Evolutionary conservation across 2,888 invertebrate species (phyloP).

Genomic region (Punctoribates punctum): DNA sequence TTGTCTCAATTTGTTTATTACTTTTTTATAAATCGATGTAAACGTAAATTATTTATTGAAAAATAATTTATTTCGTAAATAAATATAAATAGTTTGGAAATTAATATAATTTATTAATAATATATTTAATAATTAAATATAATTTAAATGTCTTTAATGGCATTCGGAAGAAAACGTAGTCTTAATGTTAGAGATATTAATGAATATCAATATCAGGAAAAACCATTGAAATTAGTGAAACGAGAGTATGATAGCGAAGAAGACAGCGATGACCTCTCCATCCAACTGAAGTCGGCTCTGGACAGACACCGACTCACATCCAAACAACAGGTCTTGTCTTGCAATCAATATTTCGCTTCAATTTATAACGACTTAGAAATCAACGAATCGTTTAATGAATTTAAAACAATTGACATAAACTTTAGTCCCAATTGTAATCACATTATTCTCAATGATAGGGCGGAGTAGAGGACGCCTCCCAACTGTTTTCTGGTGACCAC

Average conservation of each 20-base stretch:
- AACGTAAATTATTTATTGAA: neutral
- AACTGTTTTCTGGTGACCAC: conserved; percentile 51
- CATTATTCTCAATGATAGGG: conserved; percentile 25
- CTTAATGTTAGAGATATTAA: conserved; percentile 15
- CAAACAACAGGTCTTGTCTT: neutral
- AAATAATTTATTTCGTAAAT: neutral
- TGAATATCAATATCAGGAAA: conserved; percentile 40
- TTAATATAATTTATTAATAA: neutral
- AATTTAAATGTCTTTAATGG: conserved; percentile 23
- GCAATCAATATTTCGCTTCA: neutral
- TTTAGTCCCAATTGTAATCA: neutral
- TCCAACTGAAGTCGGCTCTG: neutral
- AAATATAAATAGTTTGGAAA: neutral
- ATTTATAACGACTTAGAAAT: neutral
- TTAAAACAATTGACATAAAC: neutral
- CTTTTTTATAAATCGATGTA: no score
- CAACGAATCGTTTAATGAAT: neutral
- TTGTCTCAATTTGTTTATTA: no score
- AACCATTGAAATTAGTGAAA: conserved; percentile 41
- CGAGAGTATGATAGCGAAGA: conserved; percentile 23
- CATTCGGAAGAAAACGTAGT: conserved; percentile 23
- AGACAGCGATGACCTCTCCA: neutral
- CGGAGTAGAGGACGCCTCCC: conserved; percentile 36
- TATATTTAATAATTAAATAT: neutral
- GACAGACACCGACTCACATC: neutral